Evolutionary conservation across 2,113 vertebrate genomes (phyloP), one percentile per base, ranked within the genome.

Genomic region (Leptobrachium leishanense): DNA sequence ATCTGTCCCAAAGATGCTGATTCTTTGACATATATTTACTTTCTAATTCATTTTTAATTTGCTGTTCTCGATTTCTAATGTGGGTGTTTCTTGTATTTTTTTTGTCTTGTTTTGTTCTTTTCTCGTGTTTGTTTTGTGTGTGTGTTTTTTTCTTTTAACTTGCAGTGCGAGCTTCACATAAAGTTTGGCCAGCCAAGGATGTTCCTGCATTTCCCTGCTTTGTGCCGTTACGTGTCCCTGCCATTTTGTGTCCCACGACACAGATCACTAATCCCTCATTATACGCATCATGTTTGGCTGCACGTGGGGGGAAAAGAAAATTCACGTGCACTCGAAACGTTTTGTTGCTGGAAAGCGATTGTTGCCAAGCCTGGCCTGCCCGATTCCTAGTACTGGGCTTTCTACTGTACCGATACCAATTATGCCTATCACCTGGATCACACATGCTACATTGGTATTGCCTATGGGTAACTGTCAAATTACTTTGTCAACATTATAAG

Each of bases 141-240:
- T 73, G 81, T 88, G 86, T 93, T 88, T 88, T 87, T 91, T 87
- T 88, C 85, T 91, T 93, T 94, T 92, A 91, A 93, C 91, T 94
- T 94, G 90, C 93, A 94, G 93, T 91, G 90, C 93, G 92, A 94
- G 93, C 93, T 94, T 94, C 93, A 94, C 93, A 93, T 94, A 94
- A 93, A 93, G 91, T 89, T 92, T 92, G 91, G 88, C 93, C 84
- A 93, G 90, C 91, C 92, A 92, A 91, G 93, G 93, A 94, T 86
- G 88, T 90, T 90, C 91, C 92, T 90, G 91, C 92, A 93, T 90
- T 93, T 91, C 66, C 91, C 90, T 91, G 91, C 91, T 92, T 94
- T 92, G 91, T 92, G 93, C 92, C 93, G 92, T 92, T 91, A 89
- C 88, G 90, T 91, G 88, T 91, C 82, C 91, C 87, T 90, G 91